Evolutionary conservation across 2,113 vertebrate genomes (phyloP).

Genomic region (Malurus cyaneus): DNA sequence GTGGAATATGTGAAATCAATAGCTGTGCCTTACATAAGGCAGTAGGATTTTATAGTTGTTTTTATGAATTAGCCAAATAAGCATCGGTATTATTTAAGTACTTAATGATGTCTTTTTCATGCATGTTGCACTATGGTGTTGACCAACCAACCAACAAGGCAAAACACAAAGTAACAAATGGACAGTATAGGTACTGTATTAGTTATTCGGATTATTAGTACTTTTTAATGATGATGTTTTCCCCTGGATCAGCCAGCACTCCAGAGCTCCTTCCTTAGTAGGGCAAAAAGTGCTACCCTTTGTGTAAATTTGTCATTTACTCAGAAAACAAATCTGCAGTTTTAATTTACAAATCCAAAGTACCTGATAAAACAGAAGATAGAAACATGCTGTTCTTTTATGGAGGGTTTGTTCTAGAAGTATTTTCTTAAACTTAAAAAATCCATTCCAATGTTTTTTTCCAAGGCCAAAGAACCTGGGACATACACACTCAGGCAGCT

Average conservation of each 20-base stretch:
- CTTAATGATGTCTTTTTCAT: neutral
- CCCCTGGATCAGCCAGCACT: neutral
- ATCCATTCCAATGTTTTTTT: neutral
- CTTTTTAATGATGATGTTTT: neutral
- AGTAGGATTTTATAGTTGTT: neutral
- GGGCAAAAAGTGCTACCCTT: neutral
- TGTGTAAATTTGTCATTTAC: neutral
- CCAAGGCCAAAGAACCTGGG: conserved; percentile 89
- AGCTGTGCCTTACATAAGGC: neutral
- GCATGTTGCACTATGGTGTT: neutral
- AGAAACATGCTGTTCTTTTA: neutral
- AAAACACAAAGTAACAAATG: neutral
- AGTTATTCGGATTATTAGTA: neutral
- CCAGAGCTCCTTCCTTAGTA: neutral
- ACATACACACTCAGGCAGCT: conserved; percentile 92
- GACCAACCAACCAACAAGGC: neutral
- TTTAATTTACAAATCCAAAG: neutral
- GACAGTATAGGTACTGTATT: neutral
- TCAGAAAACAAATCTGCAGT: neutral
- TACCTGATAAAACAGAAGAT: neutral
- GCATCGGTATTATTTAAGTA: neutral
- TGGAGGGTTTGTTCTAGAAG: neutral
- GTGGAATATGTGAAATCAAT: neutral
- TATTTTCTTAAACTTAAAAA: neutral
- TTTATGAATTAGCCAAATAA: neutral